Evolutionary conservation across 2,888 invertebrate genomes (phyloP), one percentile per base, ranked within the genome.

Genomic region (Callimorpha dominula): DNA sequence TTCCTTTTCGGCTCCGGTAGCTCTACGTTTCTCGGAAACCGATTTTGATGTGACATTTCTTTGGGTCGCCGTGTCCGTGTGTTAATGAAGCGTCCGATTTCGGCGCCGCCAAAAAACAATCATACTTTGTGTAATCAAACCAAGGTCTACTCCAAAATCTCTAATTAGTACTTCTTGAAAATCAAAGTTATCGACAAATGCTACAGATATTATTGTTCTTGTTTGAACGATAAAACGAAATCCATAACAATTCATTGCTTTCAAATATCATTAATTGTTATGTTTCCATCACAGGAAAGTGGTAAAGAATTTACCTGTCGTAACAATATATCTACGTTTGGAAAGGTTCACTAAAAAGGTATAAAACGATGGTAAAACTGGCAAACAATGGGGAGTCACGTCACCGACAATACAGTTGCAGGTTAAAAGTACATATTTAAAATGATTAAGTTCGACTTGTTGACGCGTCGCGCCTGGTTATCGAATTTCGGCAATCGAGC

Each of bases 11-110:
- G 93, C 91, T 94, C 92, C 94, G 91, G 95, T 95, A 95, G 95
- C 95, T 92, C 93, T 93, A 93, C 91, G 93, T 86, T 95, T 95
- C 95, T 95, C 89, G 90, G 95, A 95, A 95, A 90, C 85, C 90
- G 91, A 92, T 93, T 93, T 91, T 92, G 94, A 94, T 93, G 93
- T 92, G 93, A 94, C 94, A 94, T 94, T 95, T 94, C 93, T 93
- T 92, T 90, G 89, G 90, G 90, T 89, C 90, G 89, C 90, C 89
- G 91, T 91, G 92, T 89, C 89, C 90, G 90, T 88, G 91, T 89
- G 94, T 94, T 95, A 95, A 95, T 94, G 92, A 94, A 94, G 94
- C 94, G 90, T 95, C 94, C 91, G 86, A 93, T 93, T 93, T 91
- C 93, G 91, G 92, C 92, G 93, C 93, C 92, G 90, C 87, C 89